Base-by-base conservation (phyloP, 1,140 invertebrate genomes). In the Drosophila obscura region DNA sequence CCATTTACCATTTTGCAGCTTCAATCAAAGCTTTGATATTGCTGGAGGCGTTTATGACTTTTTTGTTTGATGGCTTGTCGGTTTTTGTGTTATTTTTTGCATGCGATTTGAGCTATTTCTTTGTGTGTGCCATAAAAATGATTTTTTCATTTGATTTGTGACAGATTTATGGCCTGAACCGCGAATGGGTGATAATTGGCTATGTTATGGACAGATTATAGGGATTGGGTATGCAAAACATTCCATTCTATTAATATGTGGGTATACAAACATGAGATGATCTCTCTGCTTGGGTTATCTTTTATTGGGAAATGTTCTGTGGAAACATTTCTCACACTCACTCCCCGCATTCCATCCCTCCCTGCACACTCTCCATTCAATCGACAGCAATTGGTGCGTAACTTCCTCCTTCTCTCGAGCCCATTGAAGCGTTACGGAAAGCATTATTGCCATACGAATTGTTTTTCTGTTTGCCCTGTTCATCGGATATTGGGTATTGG, bases 341-440 rank as follows among this genome's bases (percentile, higher is more conserved):
- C 3, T 16, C 11, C 35, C 35, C 11, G 35, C 35, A 39, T 0
- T 39, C 1, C 35, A 4, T 11, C 11, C 31, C 8, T 9, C 31
- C 5, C 7, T 31, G 2, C 31, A 31, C 9, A 3, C 31, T 35
- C 3, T 35, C 35, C 35, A 24, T 28, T 28, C 26, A 39, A 49
- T 43, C 13, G 35, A 31, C 43, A 22, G 50, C 35, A 64, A 82
- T 48, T 75, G 75, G 62, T 67, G 72, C 77, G 76, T 72, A 76
- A 73, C 76, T 48, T 53, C 43, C 51, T 45, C 19, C 68, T 68
- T 45, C 31, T 44, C 62, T 45, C 8, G 45, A 31, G 28, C 0
- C 19, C 59, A 73, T 58, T 80, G 65, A 72, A 73, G 80, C 80
- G 63, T 77, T 49, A 46, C 74, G 22, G 50, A 65, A 73, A 59